A percentile compares a stretch with the other conserved stretches of the same genome.
Conservation (phyloP, 1,140 invertebrate species). For the Nebria ingens region DNA sequence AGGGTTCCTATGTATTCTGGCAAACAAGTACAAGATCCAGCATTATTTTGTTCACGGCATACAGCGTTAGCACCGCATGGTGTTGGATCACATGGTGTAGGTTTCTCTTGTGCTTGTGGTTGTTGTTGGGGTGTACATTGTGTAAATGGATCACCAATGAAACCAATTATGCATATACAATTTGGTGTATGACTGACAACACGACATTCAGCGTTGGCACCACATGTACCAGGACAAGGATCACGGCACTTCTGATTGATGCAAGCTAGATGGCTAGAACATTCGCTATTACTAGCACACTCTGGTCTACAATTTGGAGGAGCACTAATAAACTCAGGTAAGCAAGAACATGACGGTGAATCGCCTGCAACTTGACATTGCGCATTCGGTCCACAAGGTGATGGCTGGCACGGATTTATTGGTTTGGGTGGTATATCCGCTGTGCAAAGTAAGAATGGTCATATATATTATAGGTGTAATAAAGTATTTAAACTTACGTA, state of each 20-base stretch:
- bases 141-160: constrained; percentile 53
- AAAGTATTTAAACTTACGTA: constrained; percentile 35
- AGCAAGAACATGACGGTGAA: constrained; percentile 53
- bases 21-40: constrained; percentile 58
- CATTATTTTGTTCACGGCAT: constrained; percentile 49
- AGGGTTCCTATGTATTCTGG: constrained; percentile 46
- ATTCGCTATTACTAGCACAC: constrained; percentile 68
- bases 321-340: constrained; percentile 59
- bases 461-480: neutral
- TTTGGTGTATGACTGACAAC: constrained; percentile 48
- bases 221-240: constrained; percentile 53
- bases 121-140: constrained; percentile 24
- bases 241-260: constrained; percentile 68
- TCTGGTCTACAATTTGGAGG: constrained; percentile 68
- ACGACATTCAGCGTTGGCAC: constrained; percentile 43
- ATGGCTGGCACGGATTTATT: constrained; percentile 52
- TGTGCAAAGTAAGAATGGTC: constrained; percentile 27
- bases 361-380: constrained; percentile 52
- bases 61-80: constrained; percentile 46
- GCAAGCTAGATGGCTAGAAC: constrained; percentile 59
- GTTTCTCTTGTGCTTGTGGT: constrained; percentile 7
- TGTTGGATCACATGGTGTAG: constrained; percentile 42
- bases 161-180: constrained; percentile 48
- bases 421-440: constrained; percentile 17
- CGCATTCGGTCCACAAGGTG: constrained; percentile 60